Conservation (phyloP, 2,797 vertebrate genomes). For the Myotis myotis region DNA sequence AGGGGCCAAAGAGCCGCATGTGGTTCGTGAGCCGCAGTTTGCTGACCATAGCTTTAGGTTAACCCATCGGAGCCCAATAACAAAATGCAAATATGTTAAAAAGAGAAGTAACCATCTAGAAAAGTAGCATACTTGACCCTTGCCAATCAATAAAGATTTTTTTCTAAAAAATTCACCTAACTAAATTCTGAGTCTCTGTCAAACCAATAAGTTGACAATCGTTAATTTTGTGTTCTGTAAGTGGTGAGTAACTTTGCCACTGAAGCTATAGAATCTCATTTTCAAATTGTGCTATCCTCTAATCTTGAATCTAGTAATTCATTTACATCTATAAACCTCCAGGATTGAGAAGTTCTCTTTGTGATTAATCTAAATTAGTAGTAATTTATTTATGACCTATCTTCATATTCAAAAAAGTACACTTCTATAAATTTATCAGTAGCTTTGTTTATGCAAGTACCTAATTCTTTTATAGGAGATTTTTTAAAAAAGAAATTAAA, state of each 20-base stretch:
- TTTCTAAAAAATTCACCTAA: not conserved
- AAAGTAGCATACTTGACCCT: not conserved
- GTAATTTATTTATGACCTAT: not conserved
- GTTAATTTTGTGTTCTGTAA: not conserved
- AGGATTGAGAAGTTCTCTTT: not conserved
- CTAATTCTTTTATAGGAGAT: conserved; percentile 56
- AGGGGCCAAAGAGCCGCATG: no score
- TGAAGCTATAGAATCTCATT: not conserved
- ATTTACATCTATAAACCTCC: not conserved
- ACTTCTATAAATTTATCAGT: not conserved
- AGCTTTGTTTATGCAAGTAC: conserved; percentile 28
- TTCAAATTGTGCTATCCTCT: not conserved
- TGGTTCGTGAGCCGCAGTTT: no score
- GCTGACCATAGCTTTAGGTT: not conserved
- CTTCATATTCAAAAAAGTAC: conserved; percentile 46
- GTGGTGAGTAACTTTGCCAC: not conserved
- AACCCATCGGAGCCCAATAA: not conserved
- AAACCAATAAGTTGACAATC: not conserved
- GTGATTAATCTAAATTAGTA: not conserved
- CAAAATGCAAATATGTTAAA: not conserved
- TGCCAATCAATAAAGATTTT: not conserved
- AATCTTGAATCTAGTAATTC: not conserved
- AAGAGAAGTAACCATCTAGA: not conserved
- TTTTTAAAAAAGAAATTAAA: not conserved
- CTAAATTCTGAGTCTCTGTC: not conserved